These are phyloP conservation scores for Marisa cornuarietis DNA, from an alignment of 1,140 invertebrate genomes.

Conservation along the genomic window DNA sequence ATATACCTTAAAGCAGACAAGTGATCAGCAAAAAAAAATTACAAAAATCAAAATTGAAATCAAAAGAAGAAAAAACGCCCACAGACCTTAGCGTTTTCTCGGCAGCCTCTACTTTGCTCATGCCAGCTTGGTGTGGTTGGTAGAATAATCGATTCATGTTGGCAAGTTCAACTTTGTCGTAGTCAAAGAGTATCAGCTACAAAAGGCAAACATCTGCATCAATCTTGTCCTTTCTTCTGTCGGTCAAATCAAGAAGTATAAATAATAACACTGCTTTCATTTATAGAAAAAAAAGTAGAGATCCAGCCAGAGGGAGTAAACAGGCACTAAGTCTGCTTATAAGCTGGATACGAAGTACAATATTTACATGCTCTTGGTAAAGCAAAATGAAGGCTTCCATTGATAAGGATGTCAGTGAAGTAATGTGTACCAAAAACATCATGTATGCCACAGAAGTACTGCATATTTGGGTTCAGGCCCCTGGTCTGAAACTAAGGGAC, in stretches of 20 bases:
- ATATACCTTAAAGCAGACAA: too few relatives aligned
- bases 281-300: neutral
- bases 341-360: too few relatives aligned
- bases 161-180: slow-evolving; percentile 98
- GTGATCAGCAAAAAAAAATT: too few relatives aligned
- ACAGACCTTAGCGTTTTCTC: slow-evolving; percentile 79
- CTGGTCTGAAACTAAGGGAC: too few relatives aligned
- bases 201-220: slow-evolving; percentile 21
- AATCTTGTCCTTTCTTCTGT: neutral
- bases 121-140: slow-evolving; percentile 96
- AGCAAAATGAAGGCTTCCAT: too few relatives aligned
- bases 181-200: slow-evolving; percentile 93
- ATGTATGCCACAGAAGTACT: too few relatives aligned
- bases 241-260: neutral
- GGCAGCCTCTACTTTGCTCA: slow-evolving; percentile 97
- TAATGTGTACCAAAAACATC: too few relatives aligned
- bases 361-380: too few relatives aligned
- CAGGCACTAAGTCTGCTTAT: too few relatives aligned
- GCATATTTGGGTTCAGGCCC: too few relatives aligned
- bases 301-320: too few relatives aligned
- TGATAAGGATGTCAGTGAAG: too few relatives aligned
- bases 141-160: slow-evolving; percentile 99
- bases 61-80: neutral
- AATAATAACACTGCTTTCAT: neutral
- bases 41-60: neutral